phyloP scores from a whole-genome alignment of 2,888 invertebrate species.

The Dasysyrphus albostriatus region DNA sequence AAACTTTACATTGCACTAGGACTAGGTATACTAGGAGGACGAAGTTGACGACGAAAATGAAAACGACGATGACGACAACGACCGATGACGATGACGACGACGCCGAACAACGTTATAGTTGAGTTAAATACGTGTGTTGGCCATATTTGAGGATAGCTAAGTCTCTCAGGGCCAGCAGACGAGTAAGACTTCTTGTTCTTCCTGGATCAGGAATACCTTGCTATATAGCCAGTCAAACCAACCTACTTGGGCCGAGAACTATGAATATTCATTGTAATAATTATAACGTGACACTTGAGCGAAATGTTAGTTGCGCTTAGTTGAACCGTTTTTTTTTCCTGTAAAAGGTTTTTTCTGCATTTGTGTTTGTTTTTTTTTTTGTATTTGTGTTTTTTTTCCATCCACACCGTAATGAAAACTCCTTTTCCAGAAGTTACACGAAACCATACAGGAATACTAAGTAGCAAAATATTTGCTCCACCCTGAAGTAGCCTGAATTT shows the following conservation, averaged over 20 bases:
- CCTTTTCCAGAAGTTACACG: slow-evolving; percentile 42
- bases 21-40: slow-evolving; percentile 14
- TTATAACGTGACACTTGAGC: slow-evolving; percentile 74
- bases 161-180: slow-evolving; percentile 75
- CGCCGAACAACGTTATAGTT: not conserved
- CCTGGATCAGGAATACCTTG: slow-evolving; percentile 26
- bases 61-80: slow-evolving; percentile 9
- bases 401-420: slow-evolving; percentile 40
- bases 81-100: not conserved
- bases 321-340: slow-evolving; percentile 23
- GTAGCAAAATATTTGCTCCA: slow-evolving; percentile 59
- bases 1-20: slow-evolving; percentile 71
- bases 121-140: slow-evolving; percentile 23
- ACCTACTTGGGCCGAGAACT: slow-evolving; percentile 36
- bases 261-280: slow-evolving; percentile 75
- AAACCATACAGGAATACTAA: slow-evolving; percentile 49
- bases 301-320: slow-evolving; percentile 62
- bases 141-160: slow-evolving; percentile 57
- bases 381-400: slow-evolving; percentile 8
- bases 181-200: slow-evolving; percentile 52
- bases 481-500: slow-evolving; percentile 59
- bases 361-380: not conserved
- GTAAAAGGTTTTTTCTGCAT: not conserved
- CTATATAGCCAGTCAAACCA: slow-evolving; percentile 24
- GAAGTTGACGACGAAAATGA: not conserved